Conservation (phyloP, 2,888 invertebrate genomes). For the Ornithoptera alexandrae region DNA sequence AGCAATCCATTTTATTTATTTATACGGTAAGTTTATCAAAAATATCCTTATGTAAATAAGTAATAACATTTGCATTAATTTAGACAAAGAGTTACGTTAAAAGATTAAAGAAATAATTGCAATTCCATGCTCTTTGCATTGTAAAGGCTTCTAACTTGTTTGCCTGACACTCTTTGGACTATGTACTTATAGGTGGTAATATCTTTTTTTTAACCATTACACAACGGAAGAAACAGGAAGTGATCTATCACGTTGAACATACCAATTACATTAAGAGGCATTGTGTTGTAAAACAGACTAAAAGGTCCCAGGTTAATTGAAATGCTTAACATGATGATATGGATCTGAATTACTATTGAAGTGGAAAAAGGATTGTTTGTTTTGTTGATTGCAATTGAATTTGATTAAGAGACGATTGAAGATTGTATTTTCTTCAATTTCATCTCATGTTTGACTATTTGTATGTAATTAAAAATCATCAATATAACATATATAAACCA, state of each 20-base stretch:
- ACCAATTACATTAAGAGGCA: conserved; percentile 39
- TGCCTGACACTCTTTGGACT: conserved; percentile 4
- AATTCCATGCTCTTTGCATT: conserved; percentile 6
- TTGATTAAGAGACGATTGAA: not conserved
- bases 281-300: conserved; percentile 36
- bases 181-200: conserved; percentile 5
- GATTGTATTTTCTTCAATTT: not conserved
- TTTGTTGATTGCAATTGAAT: not conserved
- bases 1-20: too few species aligned
- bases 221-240: conserved; percentile 22
- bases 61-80: not conserved
- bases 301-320: conserved; percentile 34
- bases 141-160: conserved; percentile 13
- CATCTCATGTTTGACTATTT: too few species aligned
- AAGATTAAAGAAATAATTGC: conserved; percentile 14
- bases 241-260: conserved; percentile 25
- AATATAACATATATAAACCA: too few species aligned
- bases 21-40: not conserved
- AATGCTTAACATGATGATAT: conserved; percentile 27
- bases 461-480: too few species aligned
- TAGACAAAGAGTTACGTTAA: not conserved
- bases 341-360: conserved; percentile 15
- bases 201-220: conserved; percentile 22
- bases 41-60: not conserved
- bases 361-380: conserved; percentile 1